A percentile compares a stretch with the other conserved stretches of the same genome.
Conservation (phyloP, 2,888 invertebrate species). For the Neoscelio sp. region DNA sequence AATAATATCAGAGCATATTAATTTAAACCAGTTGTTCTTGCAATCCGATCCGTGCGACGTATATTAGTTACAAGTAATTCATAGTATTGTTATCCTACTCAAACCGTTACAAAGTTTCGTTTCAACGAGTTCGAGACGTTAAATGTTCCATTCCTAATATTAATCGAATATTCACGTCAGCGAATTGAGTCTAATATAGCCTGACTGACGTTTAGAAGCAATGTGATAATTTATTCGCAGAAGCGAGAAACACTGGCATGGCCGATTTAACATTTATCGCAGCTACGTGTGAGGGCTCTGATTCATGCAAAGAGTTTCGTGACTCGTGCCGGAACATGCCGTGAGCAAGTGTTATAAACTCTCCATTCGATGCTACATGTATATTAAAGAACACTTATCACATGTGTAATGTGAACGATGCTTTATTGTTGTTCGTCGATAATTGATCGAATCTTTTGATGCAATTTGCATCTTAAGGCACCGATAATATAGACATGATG, state of each 20-base stretch:
- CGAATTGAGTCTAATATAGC: constrained; percentile 36
- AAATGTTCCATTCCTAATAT: constrained; percentile 18
- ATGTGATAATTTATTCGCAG: constrained; percentile 65
- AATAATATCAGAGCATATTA: too few species aligned
- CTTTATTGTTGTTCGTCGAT: constrained; percentile 46
- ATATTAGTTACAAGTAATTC: too few species aligned
- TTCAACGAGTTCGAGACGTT: neutral
- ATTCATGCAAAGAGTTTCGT: constrained; percentile 76
- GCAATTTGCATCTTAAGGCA: neutral
- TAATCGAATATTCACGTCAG: constrained; percentile 33
- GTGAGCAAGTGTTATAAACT: constrained; percentile 74
- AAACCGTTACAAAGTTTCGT: too few species aligned
- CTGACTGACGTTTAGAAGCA: constrained; percentile 54
- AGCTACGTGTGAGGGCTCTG: constrained; percentile 72
- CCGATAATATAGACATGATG: neutral
- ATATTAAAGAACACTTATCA: constrained; percentile 69
- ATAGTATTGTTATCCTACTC: too few species aligned
- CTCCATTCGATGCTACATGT: constrained; percentile 69
- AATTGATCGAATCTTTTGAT: constrained; percentile 46
- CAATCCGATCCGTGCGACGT: too few species aligned
- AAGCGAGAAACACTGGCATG: constrained; percentile 62
- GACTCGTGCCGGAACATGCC: constrained; percentile 73
- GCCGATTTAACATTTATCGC: constrained; percentile 67
- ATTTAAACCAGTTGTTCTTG: too few species aligned
- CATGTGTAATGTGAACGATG: constrained; percentile 57